Conservation (phyloP, 2,113 vertebrate genomes). For the Saccopteryx leptura region DNA sequence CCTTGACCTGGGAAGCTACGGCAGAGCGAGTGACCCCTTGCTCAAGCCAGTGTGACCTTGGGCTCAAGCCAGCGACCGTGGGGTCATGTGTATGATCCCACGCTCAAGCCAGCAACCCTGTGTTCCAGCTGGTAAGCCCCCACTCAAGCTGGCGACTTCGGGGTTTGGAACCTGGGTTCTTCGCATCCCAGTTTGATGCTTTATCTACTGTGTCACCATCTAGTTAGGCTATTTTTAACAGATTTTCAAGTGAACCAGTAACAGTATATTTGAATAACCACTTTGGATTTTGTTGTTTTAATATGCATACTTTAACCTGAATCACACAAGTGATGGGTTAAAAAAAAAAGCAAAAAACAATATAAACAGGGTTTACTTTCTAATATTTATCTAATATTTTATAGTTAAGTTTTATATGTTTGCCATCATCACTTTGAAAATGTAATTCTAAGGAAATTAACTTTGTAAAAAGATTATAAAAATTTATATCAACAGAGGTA, state of each 20-base stretch:
- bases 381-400: conserved; percentile 10
- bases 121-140: too few relatives aligned
- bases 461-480: conserved; percentile 42
- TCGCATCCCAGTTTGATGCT: too few relatives aligned
- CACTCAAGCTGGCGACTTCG: too few relatives aligned
- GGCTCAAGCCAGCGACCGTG: too few relatives aligned
- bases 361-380: background rate
- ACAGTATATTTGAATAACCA: background rate
- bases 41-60: too few relatives aligned
- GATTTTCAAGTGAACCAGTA: conserved; percentile 31
- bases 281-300: conserved; percentile 35
- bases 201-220: too few relatives aligned
- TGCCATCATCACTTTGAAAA: background rate
- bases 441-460: conserved; percentile 49
- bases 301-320: conserved; percentile 13
- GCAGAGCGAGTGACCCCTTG: too few relatives aligned
- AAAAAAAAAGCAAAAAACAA: background rate
- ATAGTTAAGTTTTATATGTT: conserved; percentile 31
- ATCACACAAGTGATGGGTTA: background rate
- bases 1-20: too few relatives aligned
- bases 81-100: too few relatives aligned
- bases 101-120: too few relatives aligned
- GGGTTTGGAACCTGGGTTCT: too few relatives aligned
- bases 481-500: background rate
- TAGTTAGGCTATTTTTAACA: conserved; percentile 56